These are phyloP conservation scores for Pogonomyrmex californicus DNA, from an alignment of 1,140 invertebrate genomes.

Conservation along the genomic window DNA sequence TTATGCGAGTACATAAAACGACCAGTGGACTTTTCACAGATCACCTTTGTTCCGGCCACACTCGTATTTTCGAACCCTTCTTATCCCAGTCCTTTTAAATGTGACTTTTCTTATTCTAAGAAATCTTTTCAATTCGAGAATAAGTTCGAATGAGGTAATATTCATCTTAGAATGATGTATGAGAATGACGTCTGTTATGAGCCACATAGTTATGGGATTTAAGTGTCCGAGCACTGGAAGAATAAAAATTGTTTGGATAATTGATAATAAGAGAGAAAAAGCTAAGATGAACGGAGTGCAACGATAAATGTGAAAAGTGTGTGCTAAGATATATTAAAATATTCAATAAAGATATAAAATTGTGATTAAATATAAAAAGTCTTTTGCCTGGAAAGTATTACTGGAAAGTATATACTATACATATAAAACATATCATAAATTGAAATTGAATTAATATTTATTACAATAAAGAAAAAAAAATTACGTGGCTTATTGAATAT, in stretches of 20 bases:
- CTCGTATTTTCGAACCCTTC: not conserved
- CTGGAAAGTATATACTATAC: not conserved
- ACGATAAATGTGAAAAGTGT: no score
- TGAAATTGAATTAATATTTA: not conserved
- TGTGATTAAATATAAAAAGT: no score
- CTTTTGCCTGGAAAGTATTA: no score
- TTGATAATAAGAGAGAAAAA: no score
- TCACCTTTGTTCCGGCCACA: not conserved
- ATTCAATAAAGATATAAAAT: no score
- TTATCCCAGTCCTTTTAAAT: not conserved
- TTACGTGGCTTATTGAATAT: not conserved
- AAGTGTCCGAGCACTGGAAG: no score
- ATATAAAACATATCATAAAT: not conserved
- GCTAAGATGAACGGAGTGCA: no score
- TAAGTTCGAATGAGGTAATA: not conserved
- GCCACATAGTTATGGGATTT: not conserved
- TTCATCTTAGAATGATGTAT: not conserved
- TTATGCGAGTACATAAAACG: conserved; percentile 18
- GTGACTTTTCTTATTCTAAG: no score
- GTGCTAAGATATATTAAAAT: no score
- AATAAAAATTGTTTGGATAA: no score
- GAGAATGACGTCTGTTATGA: not conserved
- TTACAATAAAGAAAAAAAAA: not conserved
- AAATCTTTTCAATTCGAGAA: not conserved
- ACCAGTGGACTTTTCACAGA: not conserved